phyloP scores from a whole-genome alignment of 1,140 invertebrate genomes.

The Ceratitis capitata region DNA sequence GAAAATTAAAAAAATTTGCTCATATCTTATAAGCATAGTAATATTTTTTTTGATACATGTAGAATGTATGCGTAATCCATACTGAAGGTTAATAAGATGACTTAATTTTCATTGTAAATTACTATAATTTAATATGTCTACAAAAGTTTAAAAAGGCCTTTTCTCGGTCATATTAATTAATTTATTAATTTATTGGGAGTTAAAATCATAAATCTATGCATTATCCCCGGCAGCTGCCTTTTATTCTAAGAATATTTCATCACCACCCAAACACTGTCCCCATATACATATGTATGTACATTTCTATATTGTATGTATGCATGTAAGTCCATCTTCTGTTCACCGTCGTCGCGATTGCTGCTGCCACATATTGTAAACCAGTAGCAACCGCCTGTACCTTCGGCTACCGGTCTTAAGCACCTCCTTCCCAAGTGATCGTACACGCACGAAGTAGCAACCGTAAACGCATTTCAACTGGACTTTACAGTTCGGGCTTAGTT shows the following conservation, averaged over 20 bases:
- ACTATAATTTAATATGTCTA: background rate
- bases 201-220: too few species aligned
- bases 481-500: slow-evolving; percentile 29
- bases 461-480: background rate
- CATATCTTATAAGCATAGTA: too few species aligned
- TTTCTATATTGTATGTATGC: background rate
- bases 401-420: slow-evolving; percentile 62
- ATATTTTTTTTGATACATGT: too few species aligned
- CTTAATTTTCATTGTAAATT: too few species aligned
- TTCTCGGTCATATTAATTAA: background rate
- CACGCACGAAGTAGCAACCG: slow-evolving; percentile 4
- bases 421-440: slow-evolving; percentile 44
- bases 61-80: too few species aligned
- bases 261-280: slow-evolving; percentile 15
- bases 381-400: slow-evolving; percentile 47
- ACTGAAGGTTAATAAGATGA: too few species aligned
- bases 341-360: background rate
- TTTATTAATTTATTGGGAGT: too few species aligned
- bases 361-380: background rate
- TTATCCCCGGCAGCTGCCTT: too few species aligned
- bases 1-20: too few species aligned
- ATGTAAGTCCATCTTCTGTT: too few species aligned
- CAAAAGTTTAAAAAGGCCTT: background rate
- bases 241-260: background rate
- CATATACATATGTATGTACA: background rate